These are phyloP conservation scores for Sminthurinus signatus DNA, from an alignment of 1,140 invertebrate species.

Conservation along the genomic window DNA sequence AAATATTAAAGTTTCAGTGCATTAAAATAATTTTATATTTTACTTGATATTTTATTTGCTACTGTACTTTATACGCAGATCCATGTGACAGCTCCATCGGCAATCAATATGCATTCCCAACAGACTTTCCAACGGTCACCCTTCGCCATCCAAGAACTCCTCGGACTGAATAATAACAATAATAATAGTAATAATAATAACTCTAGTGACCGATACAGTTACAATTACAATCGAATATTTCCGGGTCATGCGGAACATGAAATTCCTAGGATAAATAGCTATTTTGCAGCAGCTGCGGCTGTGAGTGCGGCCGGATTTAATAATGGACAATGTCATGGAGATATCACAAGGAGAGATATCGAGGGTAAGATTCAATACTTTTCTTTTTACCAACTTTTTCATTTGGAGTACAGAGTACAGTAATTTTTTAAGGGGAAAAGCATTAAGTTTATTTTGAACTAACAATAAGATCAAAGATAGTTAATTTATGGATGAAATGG, in stretches of 20 bases:
- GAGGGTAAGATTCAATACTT: too few species aligned
- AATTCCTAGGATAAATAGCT: not conserved
- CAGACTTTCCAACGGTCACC: conserved; percentile 13
- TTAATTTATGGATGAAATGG: too few species aligned
- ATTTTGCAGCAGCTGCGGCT: conserved; percentile 8
- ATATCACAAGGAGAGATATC: too few species aligned
- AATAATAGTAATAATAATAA: not conserved
- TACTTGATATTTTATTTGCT: too few species aligned
- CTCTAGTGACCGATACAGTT: not conserved
- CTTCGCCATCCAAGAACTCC: conserved; percentile 16
- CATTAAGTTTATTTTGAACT: too few species aligned
- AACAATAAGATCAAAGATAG: too few species aligned
- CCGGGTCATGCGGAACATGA: not conserved
- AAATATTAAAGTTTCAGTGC: too few species aligned
- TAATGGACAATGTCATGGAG: not conserved
- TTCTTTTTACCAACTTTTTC: too few species aligned
- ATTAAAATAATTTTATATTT: too few species aligned
- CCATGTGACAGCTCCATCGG: conserved; percentile 12
- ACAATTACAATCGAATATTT: conserved; percentile 14
- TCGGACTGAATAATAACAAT: conserved; percentile 13
- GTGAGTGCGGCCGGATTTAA: not conserved
- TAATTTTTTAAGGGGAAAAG: too few species aligned
- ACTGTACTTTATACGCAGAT: too few species aligned
- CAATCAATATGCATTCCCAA: conserved; percentile 8
- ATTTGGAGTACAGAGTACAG: too few species aligned